phyloP scores from a whole-genome alignment of 2,113 vertebrate species.

The Arvicanthis niloticus region DNA sequence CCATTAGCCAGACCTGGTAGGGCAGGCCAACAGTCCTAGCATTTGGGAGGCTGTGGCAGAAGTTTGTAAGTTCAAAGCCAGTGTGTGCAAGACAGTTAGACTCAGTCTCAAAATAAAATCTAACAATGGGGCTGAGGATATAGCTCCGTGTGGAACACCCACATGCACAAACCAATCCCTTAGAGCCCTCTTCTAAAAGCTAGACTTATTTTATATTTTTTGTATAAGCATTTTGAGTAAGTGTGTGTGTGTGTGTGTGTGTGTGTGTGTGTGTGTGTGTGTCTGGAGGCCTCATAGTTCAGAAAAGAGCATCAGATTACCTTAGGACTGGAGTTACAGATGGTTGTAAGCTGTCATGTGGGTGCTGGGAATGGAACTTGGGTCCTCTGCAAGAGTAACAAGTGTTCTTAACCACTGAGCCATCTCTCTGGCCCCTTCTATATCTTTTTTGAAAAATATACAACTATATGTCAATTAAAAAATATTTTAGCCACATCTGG shows the following conservation, averaged over 20 bases:
- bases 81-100: background rate
- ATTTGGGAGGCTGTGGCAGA: background rate
- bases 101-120: background rate
- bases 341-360: background rate
- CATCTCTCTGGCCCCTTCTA: background rate
- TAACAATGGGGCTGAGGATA: too few species aligned
- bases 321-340: background rate
- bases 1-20: background rate
- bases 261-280: background rate
- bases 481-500: background rate
- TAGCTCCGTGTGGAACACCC: background rate
- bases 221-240: background rate
- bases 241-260: background rate
- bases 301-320: background rate
- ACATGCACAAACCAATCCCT: background rate
- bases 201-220: background rate
- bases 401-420: background rate
- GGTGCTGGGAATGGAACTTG: background rate
- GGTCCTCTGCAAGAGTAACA: background rate
- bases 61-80: background rate
- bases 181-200: background rate
- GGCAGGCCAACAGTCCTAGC: background rate
- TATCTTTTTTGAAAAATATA: background rate
- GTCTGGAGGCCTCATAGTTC: background rate
- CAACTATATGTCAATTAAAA: background rate